Percentiles rank a stretch among this genome's conserved stretches.
phyloP scores from a whole-genome alignment of 2,797 vertebrate species.

The Heliangelus exortis region DNA sequence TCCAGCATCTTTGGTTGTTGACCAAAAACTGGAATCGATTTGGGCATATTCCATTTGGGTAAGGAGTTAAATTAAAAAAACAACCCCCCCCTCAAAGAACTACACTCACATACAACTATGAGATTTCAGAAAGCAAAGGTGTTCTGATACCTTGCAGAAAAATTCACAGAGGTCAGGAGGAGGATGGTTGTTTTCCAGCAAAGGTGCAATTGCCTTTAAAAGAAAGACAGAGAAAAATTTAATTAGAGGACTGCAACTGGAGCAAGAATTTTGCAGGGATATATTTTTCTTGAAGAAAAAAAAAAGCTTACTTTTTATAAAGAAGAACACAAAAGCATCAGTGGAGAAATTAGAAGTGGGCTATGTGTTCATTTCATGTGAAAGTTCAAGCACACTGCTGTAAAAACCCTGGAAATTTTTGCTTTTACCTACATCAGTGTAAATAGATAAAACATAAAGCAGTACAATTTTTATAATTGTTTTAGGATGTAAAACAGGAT shows the following conservation, averaged over 20 bases:
- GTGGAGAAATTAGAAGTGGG: neutral
- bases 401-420: neutral
- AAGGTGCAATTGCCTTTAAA: slow-evolving; percentile 94
- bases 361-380: neutral
- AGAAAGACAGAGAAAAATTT: neutral
- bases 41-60: neutral
- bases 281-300: neutral
- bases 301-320: neutral
- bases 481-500: neutral
- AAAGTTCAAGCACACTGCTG: neutral
- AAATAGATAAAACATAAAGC: neutral
- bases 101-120: neutral
- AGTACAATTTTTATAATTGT: neutral
- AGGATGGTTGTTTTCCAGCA: slow-evolving; percentile 99
- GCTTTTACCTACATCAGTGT: neutral
- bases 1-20: neutral
- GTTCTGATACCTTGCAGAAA: slow-evolving; percentile 94
- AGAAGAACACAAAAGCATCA: neutral
- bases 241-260: neutral
- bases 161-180: slow-evolving; percentile 99
- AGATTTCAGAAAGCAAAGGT: neutral
- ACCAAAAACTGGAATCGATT: neutral
- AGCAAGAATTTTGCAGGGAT: neutral
- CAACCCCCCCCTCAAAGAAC: neutral
- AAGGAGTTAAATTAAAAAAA: neutral